phyloP scores from a whole-genome alignment of 1,140 invertebrate genomes.

The Anadara kagoshimensis region DNA sequence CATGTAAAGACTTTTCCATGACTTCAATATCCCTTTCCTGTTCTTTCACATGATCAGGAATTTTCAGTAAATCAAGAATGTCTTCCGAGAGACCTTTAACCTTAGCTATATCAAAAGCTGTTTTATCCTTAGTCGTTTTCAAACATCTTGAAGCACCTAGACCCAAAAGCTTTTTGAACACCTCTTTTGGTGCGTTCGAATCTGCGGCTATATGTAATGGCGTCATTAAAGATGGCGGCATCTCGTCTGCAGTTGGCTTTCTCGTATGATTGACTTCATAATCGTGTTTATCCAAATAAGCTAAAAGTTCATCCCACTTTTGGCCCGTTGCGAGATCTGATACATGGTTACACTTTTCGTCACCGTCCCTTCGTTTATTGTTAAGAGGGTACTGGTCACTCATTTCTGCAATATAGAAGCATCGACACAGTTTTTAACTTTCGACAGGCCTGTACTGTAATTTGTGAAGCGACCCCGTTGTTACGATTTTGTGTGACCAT shows the following conservation, averaged over 20 bases:
- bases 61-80: conserved; percentile 16
- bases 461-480: too few relatives aligned
- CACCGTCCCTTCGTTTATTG: too few relatives aligned
- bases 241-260: background rate
- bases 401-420: too few relatives aligned
- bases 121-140: background rate
- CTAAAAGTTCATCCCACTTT: too few relatives aligned
- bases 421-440: too few relatives aligned
- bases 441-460: too few relatives aligned
- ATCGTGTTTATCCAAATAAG: too few relatives aligned
- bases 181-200: background rate
- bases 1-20: conserved; percentile 24
- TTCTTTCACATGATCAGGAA: conserved; percentile 20
- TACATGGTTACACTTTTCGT: too few relatives aligned
- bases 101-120: conserved; percentile 4
- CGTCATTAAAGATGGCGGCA: background rate
- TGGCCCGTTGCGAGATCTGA: too few relatives aligned
- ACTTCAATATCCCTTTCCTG: conserved; percentile 17
- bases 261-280: too few relatives aligned
- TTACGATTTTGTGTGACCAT: too few relatives aligned
- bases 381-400: too few relatives aligned
- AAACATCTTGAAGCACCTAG: background rate
- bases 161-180: background rate
- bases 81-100: background rate
- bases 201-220: conserved; percentile 1